Evolutionary conservation across 2,797 vertebrate genomes (phyloP).

Genomic region (Gymnothorax javanicus): DNA sequence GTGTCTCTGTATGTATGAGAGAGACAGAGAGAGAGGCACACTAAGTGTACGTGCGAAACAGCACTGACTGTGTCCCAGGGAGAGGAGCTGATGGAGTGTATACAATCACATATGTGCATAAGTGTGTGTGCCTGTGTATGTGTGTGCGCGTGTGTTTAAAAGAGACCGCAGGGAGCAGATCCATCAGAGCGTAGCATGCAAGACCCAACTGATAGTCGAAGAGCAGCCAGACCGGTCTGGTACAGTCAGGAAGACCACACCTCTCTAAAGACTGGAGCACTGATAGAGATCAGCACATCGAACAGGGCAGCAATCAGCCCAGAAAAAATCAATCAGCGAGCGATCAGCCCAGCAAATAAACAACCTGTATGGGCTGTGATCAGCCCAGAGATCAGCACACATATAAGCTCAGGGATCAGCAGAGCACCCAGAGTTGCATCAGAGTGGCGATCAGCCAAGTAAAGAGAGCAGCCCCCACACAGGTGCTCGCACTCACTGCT

Average conservation of each 20-base stretch:
- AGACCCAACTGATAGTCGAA: too few relatives aligned
- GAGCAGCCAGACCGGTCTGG: not conserved
- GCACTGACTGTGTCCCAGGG: not conserved
- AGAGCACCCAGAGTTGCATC: too few relatives aligned
- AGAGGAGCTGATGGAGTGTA: not conserved
- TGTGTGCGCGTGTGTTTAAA: too few relatives aligned
- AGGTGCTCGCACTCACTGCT: not conserved
- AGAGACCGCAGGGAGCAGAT: not conserved
- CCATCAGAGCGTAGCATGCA: too few relatives aligned
- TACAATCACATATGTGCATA: too few relatives aligned
- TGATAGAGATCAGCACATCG: too few relatives aligned
- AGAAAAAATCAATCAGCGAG: not conserved
- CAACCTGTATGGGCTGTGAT: too few relatives aligned
- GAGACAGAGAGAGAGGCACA: not conserved
- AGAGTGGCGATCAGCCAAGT: too few relatives aligned
- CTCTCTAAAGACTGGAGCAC: not conserved
- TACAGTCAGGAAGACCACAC: not conserved
- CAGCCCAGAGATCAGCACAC: too few relatives aligned
- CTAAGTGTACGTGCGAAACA: not conserved
- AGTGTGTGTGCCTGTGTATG: not conserved
- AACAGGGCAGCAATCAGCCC: not conserved
- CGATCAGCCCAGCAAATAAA: not conserved
- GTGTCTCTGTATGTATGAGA: not conserved
- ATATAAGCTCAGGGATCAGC: too few relatives aligned
- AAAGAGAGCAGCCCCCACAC: not conserved